Evolutionary conservation across 2,797 vertebrate species (phyloP).

Genomic region (Accipiter minullus): DNA sequence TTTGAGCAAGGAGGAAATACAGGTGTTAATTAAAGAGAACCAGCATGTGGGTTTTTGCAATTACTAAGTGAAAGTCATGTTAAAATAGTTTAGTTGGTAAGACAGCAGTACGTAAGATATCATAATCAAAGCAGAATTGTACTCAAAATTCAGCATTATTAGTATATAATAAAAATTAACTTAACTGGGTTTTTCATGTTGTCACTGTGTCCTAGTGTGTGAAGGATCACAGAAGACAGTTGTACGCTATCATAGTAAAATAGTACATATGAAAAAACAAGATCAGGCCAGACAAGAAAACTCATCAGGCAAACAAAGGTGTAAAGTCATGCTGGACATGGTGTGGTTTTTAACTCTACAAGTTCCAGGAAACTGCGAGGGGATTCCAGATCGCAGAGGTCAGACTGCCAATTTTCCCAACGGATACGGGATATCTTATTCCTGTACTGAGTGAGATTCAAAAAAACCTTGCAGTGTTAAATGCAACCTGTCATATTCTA

Average conservation of each 20-base stretch:
- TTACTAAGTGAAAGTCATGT: not conserved
- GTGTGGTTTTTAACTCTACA: not conserved
- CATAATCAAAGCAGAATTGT: not conserved
- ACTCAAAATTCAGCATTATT: not conserved
- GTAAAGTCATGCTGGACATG: not conserved
- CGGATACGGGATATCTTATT: not conserved
- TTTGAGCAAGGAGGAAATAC: not conserved
- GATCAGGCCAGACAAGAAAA: not conserved
- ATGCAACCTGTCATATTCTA: not conserved
- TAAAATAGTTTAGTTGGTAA: not conserved
- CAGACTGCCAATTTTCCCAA: not conserved
- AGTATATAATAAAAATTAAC: not conserved
- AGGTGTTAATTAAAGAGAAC: not conserved
- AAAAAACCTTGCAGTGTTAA: not conserved
- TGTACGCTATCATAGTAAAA: not conserved
- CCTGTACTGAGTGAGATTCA: not conserved
- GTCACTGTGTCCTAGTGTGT: not conserved
- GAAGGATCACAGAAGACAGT: not conserved
- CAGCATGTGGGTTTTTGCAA: accelerated
- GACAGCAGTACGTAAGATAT: not conserved
- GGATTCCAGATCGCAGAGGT: not conserved
- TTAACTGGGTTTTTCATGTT: not conserved
- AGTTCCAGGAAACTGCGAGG: not conserved
- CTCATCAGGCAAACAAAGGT: not conserved
- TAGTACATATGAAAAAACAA: not conserved